Evolutionary conservation across 2,888 invertebrate genomes (phyloP).

Genomic region (Pollenia labialis): DNA sequence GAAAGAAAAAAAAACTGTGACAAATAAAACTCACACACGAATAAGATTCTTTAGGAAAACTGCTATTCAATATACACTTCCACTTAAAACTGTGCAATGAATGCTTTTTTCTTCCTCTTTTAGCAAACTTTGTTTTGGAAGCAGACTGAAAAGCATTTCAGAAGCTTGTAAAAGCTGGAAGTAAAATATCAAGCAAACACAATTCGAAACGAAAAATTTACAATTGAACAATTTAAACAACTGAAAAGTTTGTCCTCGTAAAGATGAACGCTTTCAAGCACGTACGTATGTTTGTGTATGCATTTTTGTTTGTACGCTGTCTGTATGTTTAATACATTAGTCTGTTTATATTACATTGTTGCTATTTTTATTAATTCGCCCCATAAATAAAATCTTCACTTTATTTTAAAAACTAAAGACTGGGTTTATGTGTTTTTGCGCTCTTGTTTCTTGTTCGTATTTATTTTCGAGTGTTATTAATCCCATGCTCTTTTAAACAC

Average conservation of each 20-base stretch:
- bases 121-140: background rate
- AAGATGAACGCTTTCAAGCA: no score
- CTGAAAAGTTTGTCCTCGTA: background rate
- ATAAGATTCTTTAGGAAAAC: background rate
- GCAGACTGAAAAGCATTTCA: no score
- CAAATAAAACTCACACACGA: background rate
- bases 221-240: no score
- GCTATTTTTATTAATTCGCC: conserved; percentile 55
- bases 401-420: conserved; percentile 30
- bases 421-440: background rate
- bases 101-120: background rate
- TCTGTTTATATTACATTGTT: conserved; percentile 26
- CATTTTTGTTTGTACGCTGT: background rate
- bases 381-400: conserved; percentile 66
- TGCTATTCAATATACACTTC: conserved; percentile 2
- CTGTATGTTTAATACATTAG: conserved; percentile 1
- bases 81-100: background rate
- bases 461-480: conserved; percentile 33
- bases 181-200: no score
- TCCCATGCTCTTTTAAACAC: conserved; percentile 47
- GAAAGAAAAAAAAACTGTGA: background rate
- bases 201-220: no score
- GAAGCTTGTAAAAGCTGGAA: no score
- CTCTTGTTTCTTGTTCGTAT: background rate
- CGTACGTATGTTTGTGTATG: conserved; percentile 21